These are phyloP conservation scores for Hoplodrina ambigua DNA, from an alignment of 2,888 invertebrate genomes.

Conservation along the genomic window DNA sequence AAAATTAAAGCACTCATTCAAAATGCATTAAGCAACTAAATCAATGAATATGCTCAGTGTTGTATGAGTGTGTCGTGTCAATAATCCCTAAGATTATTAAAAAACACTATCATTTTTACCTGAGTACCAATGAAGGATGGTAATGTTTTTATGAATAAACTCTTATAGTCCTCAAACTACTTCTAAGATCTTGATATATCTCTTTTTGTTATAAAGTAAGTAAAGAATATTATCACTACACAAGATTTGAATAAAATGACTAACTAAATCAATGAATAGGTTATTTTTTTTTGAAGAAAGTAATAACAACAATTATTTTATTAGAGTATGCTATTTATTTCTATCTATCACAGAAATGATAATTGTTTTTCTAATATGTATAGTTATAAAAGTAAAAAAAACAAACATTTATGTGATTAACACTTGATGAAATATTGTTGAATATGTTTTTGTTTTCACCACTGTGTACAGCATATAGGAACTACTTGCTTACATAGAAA, in stretches of 20 bases:
- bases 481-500: background rate
- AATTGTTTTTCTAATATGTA: background rate
- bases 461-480: background rate
- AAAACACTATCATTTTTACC: background rate
- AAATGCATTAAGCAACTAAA: background rate
- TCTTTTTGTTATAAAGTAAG: no score
- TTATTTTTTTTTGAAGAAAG: constrained; percentile 1
- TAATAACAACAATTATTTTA: no score
- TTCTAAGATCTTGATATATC: background rate
- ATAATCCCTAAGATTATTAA: background rate
- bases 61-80: background rate
- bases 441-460: constrained; percentile 1
- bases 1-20: background rate
- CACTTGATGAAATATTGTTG: background rate
- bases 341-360: background rate
- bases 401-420: background rate
- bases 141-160: background rate
- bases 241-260: background rate
- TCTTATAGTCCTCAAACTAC: background rate
- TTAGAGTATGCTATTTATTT: background rate
- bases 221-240: background rate
- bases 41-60: background rate
- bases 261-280: constrained; percentile 1
- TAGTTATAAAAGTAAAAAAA: constrained; percentile 1
- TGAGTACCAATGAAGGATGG: background rate